phyloP scores from a whole-genome alignment of 2,113 vertebrate genomes.

The Clarias batrachus region DNA sequence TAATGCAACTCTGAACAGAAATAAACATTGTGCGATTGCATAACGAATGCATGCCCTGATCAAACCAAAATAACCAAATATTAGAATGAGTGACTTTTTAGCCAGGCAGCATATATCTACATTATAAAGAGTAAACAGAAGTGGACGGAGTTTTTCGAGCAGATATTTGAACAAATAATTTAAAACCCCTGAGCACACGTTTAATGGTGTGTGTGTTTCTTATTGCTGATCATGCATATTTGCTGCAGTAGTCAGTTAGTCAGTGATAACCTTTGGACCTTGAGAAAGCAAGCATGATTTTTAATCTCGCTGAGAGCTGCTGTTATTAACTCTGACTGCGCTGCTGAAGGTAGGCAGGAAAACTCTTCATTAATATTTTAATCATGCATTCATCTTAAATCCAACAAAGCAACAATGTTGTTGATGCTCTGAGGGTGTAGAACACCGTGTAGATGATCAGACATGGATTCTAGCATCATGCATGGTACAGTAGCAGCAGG shows the following conservation, averaged over 20 bases:
- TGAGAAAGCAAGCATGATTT: neutral
- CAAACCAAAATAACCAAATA: neutral
- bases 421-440: neutral
- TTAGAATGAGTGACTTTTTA: too few relatives aligned
- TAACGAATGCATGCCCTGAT: too few relatives aligned
- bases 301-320: neutral
- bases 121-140: neutral
- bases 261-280: conserved; percentile 34
- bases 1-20: too few relatives aligned
- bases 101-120: neutral
- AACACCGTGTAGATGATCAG: neutral
- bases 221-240: conserved; percentile 16
- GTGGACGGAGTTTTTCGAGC: neutral
- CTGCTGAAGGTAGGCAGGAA: conserved; percentile 10
- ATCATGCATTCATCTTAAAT: neutral
- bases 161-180: too few relatives aligned
- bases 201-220: neutral
- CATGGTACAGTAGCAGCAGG: neutral
- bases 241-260: neutral
- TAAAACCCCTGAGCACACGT: neutral
- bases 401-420: neutral
- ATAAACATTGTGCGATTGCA: too few relatives aligned
- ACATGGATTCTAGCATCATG: neutral
- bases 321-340: neutral
- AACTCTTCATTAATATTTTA: neutral